Evolutionary conservation across 1,140 invertebrate species (phyloP).

Genomic region (Achroia grisella): DNA sequence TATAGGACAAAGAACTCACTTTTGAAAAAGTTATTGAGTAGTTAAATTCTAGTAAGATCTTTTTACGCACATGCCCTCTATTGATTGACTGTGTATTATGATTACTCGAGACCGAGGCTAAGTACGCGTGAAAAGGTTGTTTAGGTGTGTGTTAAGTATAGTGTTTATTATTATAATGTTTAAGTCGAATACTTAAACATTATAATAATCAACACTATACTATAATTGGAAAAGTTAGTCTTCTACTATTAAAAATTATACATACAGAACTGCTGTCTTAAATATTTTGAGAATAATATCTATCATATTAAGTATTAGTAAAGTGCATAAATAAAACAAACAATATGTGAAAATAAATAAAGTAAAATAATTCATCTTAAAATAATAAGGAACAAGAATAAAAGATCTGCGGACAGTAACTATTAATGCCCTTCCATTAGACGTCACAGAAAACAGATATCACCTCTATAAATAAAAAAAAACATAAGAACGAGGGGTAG

Average conservation of each 20-base stretch:
- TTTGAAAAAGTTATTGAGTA: not conserved
- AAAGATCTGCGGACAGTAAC: not conserved
- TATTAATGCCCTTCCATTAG: constrained; percentile 15
- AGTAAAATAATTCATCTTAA: too few species aligned
- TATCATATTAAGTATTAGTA: not conserved
- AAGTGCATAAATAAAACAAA: constrained; percentile 14
- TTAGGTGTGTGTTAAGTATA: constrained; percentile 24
- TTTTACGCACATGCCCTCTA: constrained; percentile 48
- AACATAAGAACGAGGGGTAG: constrained; percentile 46
- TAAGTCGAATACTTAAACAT: too few species aligned
- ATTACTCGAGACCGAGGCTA: constrained; percentile 40
- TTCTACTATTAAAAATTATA: too few species aligned
- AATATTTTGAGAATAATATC: not conserved
- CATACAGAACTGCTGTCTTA: too few species aligned
- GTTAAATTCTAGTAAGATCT: constrained; percentile 10
- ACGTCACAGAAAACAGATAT: constrained; percentile 28
- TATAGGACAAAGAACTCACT: not conserved
- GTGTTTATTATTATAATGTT: constrained; percentile 23
- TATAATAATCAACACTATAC: too few species aligned
- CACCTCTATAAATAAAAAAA: constrained; percentile 49
- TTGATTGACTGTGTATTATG: constrained; percentile 51
- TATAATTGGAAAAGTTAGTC: too few species aligned
- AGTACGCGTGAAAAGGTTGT: constrained; percentile 48
- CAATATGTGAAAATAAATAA: too few species aligned
- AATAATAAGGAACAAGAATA: too few species aligned